Evolutionary conservation across 2,888 invertebrate genomes (phyloP).

Genomic region (Campaea margaritaria): DNA sequence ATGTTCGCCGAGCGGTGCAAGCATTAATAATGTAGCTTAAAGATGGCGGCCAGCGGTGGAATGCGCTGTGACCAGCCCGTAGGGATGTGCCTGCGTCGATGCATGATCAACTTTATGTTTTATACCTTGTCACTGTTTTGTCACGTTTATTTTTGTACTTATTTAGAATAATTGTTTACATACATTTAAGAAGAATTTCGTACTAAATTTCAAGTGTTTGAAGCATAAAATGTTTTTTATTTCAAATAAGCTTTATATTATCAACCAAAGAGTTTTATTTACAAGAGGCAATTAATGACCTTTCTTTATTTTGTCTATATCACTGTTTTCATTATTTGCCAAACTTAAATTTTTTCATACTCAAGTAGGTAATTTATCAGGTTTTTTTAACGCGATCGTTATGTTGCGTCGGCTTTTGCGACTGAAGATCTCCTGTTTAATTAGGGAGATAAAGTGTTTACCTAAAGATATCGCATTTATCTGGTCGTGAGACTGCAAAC

Average conservation of each 20-base stretch:
- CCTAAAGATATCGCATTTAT: constrained; percentile 53
- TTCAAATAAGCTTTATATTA: too few species aligned
- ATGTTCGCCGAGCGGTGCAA: constrained; percentile 64
- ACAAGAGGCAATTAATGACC: not conserved
- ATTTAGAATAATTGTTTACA: too few species aligned
- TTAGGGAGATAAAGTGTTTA: constrained; percentile 64
- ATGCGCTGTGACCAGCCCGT: constrained; percentile 67
- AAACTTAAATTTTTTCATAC: not conserved
- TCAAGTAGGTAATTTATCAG: not conserved
- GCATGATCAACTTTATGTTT: constrained; percentile 2
- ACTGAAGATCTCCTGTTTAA: constrained; percentile 53
- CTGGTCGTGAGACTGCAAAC: constrained; percentile 51
- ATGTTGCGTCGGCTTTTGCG: not conserved
- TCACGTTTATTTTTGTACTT: not conserved
- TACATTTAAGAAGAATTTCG: too few species aligned
- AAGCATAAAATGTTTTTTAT: too few species aligned
- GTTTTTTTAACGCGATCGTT: constrained; percentile 10
- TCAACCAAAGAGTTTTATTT: too few species aligned
- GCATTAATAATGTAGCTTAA: constrained; percentile 84
- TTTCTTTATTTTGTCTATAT: not conserved
- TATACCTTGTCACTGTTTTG: not conserved
- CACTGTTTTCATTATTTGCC: not conserved
- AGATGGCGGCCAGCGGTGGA: constrained; percentile 74
- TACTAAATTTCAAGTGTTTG: too few species aligned
- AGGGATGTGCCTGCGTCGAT: constrained; percentile 48